Conservation (phyloP, 2,797 vertebrate genomes). For the Eulemur coronatus region DNA sequence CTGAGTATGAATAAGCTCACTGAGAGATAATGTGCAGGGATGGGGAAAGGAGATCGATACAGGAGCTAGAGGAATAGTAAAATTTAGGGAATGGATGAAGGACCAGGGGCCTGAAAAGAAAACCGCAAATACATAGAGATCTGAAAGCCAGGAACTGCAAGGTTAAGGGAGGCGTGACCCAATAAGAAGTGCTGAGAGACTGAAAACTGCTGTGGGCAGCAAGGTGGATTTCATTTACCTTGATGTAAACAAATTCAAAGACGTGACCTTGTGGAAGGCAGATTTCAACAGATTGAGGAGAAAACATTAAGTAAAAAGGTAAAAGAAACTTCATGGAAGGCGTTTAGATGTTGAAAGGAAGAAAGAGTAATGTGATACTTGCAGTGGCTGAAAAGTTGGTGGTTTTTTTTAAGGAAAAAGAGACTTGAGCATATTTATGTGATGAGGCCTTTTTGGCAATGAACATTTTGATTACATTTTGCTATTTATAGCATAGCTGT, state of each 20-base stretch:
- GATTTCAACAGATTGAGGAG: not conserved
- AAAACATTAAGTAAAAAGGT: not conserved
- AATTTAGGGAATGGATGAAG: not conserved
- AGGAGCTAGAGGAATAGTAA: not conserved
- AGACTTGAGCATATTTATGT: not conserved
- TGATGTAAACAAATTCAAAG: conserved; percentile 40
- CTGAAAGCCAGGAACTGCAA: not conserved
- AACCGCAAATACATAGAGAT: not conserved
- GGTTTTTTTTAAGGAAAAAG: not conserved
- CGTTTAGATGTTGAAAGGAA: not conserved
- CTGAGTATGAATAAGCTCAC: not conserved
- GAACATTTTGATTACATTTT: conserved; percentile 25
- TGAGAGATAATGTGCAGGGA: not conserved
- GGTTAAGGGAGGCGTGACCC: not conserved
- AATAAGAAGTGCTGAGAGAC: not conserved
- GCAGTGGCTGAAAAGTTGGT: not conserved
- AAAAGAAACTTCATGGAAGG: conserved; percentile 4
- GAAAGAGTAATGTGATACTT: not conserved
- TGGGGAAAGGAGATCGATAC: not conserved
- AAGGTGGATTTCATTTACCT: not conserved
- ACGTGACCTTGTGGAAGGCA: not conserved
- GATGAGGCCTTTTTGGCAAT: not conserved
- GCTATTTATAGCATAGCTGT: conserved; percentile 5
- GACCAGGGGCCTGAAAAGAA: not conserved
- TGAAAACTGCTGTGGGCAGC: not conserved